Percentiles rank a stretch among this genome's conserved stretches.
phyloP scores from a whole-genome alignment of 2,888 invertebrate genomes.

The Drosophila nigricruria region DNA sequence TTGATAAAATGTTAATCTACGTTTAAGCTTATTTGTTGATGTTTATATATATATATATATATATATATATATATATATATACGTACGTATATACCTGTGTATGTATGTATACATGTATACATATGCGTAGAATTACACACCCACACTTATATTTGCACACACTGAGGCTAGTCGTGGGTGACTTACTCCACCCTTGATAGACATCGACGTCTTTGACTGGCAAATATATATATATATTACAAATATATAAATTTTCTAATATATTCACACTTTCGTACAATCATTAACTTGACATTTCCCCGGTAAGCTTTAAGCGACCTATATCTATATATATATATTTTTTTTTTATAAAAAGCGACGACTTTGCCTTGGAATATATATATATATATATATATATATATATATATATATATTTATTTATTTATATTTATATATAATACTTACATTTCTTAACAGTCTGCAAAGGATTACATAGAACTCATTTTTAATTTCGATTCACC shows the following conservation, averaged over 20 bases:
- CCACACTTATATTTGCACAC: background rate
- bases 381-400: background rate
- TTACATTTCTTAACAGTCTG: constrained; percentile 17
- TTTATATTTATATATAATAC: background rate
- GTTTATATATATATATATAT: background rate
- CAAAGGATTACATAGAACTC: background rate
- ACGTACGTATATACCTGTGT: background rate
- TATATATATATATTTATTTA: background rate
- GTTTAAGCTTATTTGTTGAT: too few relatives aligned
- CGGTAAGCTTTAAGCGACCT: background rate
- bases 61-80: background rate
- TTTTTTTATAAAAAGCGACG: background rate
- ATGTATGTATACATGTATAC: background rate
- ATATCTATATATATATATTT: background rate
- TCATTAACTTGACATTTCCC: background rate
- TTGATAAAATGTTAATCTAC: too few relatives aligned
- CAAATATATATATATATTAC: background rate
- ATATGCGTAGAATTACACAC: background rate
- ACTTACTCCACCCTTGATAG: background rate
- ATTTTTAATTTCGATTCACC: background rate
- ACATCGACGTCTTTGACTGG: background rate
- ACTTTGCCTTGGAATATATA: background rate
- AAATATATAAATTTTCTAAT: background rate
- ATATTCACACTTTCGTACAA: background rate
- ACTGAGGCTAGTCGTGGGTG: background rate